A percentile compares a stretch with the other conserved stretches of the same genome.
Conservation (phyloP, 2,888 invertebrate species). For the Ormyrus pomaceus region DNA sequence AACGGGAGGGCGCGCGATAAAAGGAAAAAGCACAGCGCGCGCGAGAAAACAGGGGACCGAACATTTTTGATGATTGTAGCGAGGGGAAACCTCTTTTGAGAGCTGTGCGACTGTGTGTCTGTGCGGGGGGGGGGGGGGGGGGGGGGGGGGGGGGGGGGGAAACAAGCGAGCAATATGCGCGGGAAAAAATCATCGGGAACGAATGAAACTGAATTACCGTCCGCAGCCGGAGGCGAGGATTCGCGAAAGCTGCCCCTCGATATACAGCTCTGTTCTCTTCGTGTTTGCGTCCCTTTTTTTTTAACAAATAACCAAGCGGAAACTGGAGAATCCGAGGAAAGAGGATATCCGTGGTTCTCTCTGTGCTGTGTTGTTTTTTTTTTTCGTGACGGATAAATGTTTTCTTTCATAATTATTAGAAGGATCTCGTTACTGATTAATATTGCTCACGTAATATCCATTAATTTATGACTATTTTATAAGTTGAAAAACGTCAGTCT, state of each 20-base stretch:
- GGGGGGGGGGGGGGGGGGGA: too few relatives aligned
- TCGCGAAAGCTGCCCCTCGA: conserved; percentile 8
- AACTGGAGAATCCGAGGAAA: conserved; percentile 5
- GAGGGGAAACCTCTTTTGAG: too few relatives aligned
- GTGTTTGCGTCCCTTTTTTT: neutral
- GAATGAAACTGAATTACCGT: conserved; percentile 29
- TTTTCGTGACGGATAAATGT: too few relatives aligned
- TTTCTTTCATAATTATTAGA: too few relatives aligned
- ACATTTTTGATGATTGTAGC: neutral
- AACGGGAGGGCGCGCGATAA: neutral
- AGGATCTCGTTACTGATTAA: too few relatives aligned
- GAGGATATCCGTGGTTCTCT: neutral
- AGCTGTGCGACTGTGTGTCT: too few relatives aligned
- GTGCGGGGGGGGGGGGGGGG: too few relatives aligned
- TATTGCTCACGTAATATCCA: too few relatives aligned
- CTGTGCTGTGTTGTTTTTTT: neutral
- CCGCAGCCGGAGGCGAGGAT: conserved; percentile 11
- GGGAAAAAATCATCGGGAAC: neutral
- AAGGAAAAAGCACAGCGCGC: neutral
- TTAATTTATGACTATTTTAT: too few relatives aligned
- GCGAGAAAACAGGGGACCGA: neutral
- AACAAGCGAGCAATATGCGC: too few relatives aligned
- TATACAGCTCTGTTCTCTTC: neutral
- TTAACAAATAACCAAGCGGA: neutral
- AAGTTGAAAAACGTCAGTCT: too few relatives aligned